Percentiles rank a stretch among this genome's conserved stretches.
phyloP scores from a whole-genome alignment of 1,140 invertebrate species.

The Orchesella cincta region DNA sequence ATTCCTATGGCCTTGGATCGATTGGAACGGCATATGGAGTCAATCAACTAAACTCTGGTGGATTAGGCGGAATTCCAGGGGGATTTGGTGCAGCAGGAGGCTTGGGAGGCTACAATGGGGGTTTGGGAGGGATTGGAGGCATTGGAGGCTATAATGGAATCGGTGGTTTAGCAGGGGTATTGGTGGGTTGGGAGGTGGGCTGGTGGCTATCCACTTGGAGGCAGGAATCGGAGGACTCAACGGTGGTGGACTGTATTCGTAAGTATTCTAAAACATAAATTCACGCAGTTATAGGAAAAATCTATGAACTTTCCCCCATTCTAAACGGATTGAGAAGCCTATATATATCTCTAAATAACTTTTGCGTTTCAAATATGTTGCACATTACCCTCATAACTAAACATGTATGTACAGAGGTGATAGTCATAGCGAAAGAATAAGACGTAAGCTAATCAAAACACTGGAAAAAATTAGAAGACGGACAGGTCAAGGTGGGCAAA shows the following conservation, averaged over 20 bases:
- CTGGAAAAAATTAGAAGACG: neutral
- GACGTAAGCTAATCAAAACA: slow-evolving; percentile 16
- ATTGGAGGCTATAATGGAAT: neutral
- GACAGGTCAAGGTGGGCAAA: neutral
- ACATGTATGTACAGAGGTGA: too few relatives aligned
- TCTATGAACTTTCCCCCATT: too few relatives aligned
- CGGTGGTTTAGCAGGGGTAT: neutral
- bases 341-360: too few relatives aligned
- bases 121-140: neutral
- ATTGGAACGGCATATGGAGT: slow-evolving; percentile 13
- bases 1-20: neutral
- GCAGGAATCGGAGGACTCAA: neutral
- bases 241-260: neutral
- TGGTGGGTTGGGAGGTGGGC: slow-evolving; percentile 10
- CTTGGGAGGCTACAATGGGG: neutral
- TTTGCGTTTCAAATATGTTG: too few relatives aligned
- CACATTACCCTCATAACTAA: too few relatives aligned
- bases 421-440: slow-evolving; percentile 19
- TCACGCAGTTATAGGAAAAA: too few relatives aligned
- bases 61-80: neutral
- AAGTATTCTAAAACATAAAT: too few relatives aligned
- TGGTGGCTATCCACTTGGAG: neutral
- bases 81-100: neutral
- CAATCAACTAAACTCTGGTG: neutral
- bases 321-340: too few relatives aligned